A percentile compares a stretch with the other conserved stretches of the same genome.
Evolutionary conservation across 2,113 vertebrate species (phyloP).

Genomic region (Microcebus murinus): DNA sequence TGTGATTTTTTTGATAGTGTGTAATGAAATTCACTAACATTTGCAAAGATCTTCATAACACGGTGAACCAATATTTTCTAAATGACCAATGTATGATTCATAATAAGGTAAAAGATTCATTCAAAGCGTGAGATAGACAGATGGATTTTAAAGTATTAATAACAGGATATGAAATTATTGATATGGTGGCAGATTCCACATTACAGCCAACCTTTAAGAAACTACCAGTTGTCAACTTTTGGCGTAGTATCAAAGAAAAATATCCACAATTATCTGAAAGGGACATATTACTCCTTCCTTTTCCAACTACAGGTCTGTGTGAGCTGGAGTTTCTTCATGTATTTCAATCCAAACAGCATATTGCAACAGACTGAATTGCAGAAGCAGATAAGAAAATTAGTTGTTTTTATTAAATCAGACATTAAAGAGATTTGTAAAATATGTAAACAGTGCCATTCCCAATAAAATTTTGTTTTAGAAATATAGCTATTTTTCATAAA

Average conservation of each 20-base stretch:
- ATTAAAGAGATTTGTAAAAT: constrained; percentile 13
- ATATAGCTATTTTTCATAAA: constrained; percentile 41
- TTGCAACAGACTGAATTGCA: not conserved
- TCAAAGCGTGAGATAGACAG: not conserved
- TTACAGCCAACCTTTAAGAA: constrained; percentile 14
- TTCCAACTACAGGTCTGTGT: not conserved
- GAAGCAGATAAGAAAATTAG: not conserved
- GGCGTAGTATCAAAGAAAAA: not conserved
- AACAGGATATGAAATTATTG: not conserved
- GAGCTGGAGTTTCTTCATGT: constrained; percentile 7
- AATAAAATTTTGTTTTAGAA: constrained; percentile 23
- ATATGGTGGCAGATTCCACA: not conserved
- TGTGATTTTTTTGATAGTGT: not conserved
- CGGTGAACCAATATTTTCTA: not conserved
- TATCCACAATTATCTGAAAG: not conserved
- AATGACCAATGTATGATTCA: not conserved
- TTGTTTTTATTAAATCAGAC: constrained; percentile 1
- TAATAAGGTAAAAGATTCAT: not conserved
- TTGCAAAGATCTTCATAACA: constrained; percentile 16
- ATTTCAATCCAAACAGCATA: not conserved
- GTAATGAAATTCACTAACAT: constrained; percentile 7
- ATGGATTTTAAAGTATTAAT: not conserved
- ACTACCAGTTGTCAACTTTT: not conserved
- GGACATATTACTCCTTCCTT: not conserved
- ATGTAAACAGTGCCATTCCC: not conserved